Evolutionary conservation across 2,113 vertebrate species (phyloP).

Genomic region (Psophia crepitans): DNA sequence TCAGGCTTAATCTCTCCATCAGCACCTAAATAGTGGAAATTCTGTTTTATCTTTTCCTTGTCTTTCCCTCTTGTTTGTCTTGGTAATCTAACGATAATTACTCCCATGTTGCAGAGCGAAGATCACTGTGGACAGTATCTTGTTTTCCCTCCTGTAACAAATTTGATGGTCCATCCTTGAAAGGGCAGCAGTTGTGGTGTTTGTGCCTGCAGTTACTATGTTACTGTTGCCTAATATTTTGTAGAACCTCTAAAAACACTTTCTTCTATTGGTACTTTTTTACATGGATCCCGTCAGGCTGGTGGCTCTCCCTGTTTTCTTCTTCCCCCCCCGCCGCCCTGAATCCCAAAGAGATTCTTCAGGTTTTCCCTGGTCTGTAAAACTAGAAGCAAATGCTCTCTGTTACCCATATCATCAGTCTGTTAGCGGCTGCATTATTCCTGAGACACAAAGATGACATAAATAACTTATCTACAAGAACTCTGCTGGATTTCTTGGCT

Average conservation of each 20-base stretch:
- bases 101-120: background rate
- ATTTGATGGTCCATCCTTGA: background rate
- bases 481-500: background rate
- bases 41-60: conserved; percentile 43
- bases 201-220: background rate
- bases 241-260: background rate
- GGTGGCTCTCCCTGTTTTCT: background rate
- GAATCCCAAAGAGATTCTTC: background rate
- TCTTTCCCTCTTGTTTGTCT: conserved; percentile 19
- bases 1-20: background rate
- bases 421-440: background rate
- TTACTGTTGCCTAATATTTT: background rate
- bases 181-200: background rate
- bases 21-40: background rate
- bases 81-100: conserved; percentile 2
- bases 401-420: background rate
- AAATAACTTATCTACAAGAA: conserved; percentile 7
- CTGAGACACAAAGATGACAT: background rate
- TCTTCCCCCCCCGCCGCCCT: background rate
- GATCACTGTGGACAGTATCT: background rate
- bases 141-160: background rate
- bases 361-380: background rate
- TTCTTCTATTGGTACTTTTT: background rate
- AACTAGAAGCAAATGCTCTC: background rate
- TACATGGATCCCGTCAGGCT: fast-evolving